phyloP scores from a whole-genome alignment of 2,113 vertebrate species.

The Phodopus roborovskii region DNA sequence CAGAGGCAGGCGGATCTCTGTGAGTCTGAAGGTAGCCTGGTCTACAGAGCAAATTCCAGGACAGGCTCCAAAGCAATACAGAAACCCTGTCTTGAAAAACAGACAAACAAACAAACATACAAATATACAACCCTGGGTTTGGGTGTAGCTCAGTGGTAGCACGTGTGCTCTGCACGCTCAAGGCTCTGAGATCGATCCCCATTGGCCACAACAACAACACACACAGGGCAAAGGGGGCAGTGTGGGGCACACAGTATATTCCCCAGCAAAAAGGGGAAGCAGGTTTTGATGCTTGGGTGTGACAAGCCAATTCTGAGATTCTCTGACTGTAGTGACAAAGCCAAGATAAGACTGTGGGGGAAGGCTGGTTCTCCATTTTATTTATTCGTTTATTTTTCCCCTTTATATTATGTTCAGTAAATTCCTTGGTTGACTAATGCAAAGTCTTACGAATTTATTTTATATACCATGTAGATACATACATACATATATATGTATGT shows the following conservation, averaged over 20 bases:
- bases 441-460: background rate
- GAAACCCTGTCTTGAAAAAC: too few relatives aligned
- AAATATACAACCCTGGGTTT: background rate
- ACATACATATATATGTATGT: too few relatives aligned
- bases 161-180: background rate
- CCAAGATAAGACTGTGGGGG: background rate
- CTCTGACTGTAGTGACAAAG: conserved; percentile 17
- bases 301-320: background rate
- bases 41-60: too few relatives aligned
- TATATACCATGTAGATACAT: background rate
- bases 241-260: background rate
- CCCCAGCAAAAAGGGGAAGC: background rate
- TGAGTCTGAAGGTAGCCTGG: too few relatives aligned
- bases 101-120: too few relatives aligned
- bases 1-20: too few relatives aligned
- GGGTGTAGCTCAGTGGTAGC: background rate
- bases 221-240: background rate
- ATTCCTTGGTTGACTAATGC: background rate
- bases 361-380: background rate
- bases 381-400: background rate
- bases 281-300: background rate
- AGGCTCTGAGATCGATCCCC: background rate
- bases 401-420: background rate
- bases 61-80: too few relatives aligned
- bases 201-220: background rate